These are phyloP conservation scores for Natrix natrix DNA, from an alignment of 2,797 vertebrate genomes.

Conservation along the genomic window DNA sequence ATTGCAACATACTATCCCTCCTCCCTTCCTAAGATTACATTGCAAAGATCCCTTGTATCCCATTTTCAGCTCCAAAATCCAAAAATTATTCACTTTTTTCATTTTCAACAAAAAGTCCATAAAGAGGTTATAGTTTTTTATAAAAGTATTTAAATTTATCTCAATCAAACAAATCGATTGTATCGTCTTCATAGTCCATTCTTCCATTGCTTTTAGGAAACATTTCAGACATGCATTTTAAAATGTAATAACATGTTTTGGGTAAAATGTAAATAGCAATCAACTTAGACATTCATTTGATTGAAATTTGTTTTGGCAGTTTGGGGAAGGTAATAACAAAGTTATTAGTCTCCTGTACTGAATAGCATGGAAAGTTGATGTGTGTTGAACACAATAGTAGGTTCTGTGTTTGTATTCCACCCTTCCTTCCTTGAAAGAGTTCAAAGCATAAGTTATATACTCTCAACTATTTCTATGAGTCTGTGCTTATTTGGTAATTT, in stretches of 20 bases:
- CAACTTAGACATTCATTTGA: not conserved
- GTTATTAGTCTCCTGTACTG: not conserved
- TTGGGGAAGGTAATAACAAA: not conserved
- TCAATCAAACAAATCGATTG: not conserved
- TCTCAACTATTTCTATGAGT: not conserved
- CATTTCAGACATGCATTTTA: not conserved
- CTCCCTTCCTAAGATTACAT: not conserved
- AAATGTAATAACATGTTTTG: not conserved
- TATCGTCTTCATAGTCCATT: not conserved
- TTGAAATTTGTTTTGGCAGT: not conserved
- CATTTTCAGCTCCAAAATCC: not conserved
- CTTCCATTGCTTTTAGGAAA: not conserved
- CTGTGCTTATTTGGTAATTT: not conserved
- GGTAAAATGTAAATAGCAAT: not conserved
- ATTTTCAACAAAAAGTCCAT: not conserved
- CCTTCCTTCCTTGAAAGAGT: not conserved
- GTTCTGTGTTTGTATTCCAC: not conserved
- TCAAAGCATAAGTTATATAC: not conserved
- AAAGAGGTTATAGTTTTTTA: not conserved
- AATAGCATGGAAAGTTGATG: not conserved
- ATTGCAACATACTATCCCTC: not conserved
- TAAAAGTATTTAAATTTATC: not conserved
- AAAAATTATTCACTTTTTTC: not conserved
- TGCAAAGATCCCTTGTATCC: not conserved
- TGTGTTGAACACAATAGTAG: not conserved